Percentiles rank a stretch among this genome's conserved stretches.
These are phyloP conservation scores for Sebastes ruberrimus DNA, from an alignment of 2,797 vertebrate genomes.

Conservation along the genomic window DNA sequence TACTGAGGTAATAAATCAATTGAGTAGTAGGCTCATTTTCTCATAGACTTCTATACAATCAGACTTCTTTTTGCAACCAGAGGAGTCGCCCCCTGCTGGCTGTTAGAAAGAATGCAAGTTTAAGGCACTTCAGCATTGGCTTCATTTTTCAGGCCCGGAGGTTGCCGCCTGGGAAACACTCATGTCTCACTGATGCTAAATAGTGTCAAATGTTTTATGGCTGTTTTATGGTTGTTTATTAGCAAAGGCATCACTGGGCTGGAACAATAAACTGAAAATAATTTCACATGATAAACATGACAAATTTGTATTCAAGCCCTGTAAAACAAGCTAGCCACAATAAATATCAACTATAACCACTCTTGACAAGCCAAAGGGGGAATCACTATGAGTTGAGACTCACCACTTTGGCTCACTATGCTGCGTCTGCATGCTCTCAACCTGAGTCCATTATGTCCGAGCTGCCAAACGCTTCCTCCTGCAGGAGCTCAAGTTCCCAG, in stretches of 20 bases:
- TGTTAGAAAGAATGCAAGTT: too few relatives aligned
- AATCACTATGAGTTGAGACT: constrained; percentile 1
- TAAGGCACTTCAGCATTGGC: too few relatives aligned
- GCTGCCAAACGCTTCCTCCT: constrained; percentile 59
- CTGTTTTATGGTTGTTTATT: neutral
- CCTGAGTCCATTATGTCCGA: constrained; percentile 26
- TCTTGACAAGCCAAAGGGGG: neutral
- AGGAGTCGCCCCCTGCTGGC: too few relatives aligned
- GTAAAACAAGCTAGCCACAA: constrained; percentile 8
- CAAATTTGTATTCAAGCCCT: neutral
- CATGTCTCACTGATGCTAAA: neutral
- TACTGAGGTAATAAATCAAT: too few relatives aligned
- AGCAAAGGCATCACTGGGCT: neutral
- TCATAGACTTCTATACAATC: too few relatives aligned
- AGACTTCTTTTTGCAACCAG: too few relatives aligned
- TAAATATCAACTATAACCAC: constrained; percentile 27
- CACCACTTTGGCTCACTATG: constrained; percentile 21
- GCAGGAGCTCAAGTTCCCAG: constrained; percentile 20
- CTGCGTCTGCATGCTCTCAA: constrained; percentile 46
- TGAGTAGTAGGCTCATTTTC: too few relatives aligned
- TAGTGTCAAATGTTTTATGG: neutral
- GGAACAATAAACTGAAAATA: neutral
- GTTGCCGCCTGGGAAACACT: neutral
- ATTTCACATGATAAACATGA: constrained; percentile 14
- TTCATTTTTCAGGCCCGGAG: too few relatives aligned